These are phyloP conservation scores for Camelus bactrianus DNA, from an alignment of 2,113 vertebrate genomes.

Conservation along the genomic window DNA sequence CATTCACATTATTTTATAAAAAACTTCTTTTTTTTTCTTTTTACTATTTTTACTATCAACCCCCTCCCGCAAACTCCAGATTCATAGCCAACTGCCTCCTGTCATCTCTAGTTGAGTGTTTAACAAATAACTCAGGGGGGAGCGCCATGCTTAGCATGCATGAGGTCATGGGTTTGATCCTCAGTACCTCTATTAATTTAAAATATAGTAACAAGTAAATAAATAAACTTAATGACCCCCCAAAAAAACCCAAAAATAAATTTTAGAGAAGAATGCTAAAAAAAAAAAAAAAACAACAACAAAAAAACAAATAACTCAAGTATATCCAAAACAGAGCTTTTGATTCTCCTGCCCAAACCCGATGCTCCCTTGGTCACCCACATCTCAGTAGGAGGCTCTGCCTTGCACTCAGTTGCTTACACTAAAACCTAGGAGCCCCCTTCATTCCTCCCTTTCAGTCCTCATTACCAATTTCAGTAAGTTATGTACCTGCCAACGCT, in stretches of 20 bases:
- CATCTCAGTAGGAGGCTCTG: neutral
- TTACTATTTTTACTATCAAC: neutral
- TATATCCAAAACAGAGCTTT: neutral
- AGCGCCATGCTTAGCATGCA: no score
- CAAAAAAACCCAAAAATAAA: no score
- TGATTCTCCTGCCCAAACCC: neutral
- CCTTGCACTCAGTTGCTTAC: neutral
- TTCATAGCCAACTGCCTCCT: neutral
- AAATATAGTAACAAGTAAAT: no score
- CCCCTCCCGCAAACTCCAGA: neutral
- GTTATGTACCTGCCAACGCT: neutral
- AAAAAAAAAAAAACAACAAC: no score
- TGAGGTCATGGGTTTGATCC: no score
- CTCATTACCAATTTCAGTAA: neutral
- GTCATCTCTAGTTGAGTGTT: neutral
- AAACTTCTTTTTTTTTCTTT: neutral
- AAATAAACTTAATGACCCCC: no score
- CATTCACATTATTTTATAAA: neutral
- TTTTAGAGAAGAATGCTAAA: no score
- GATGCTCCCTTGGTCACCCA: neutral
- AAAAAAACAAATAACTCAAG: no score
- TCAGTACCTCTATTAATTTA: no score
- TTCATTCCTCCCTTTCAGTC: neutral
- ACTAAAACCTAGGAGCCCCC: neutral
- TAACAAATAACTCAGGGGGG: neutral